A percentile compares a stretch with the other conserved stretches of the same genome.
These are phyloP conservation scores for Cichladusa arquata DNA, from an alignment of 2,113 vertebrate species.

Conservation along the genomic window DNA sequence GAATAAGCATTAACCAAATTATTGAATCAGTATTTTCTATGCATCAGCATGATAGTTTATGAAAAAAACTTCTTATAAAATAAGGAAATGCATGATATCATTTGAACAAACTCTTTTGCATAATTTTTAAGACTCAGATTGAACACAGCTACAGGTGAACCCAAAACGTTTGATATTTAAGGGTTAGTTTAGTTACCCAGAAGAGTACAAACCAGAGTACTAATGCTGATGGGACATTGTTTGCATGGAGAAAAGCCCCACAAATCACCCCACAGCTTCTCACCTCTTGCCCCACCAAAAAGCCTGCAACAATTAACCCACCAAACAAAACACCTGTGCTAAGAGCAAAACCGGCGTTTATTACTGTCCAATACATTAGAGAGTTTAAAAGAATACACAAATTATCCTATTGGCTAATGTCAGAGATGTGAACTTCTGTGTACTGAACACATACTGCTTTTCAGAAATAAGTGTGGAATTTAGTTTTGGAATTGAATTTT, in stretches of 20 bases:
- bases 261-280: background rate
- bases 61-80: background rate
- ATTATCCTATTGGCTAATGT: background rate
- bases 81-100: background rate
- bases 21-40: background rate
- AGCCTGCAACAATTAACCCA: background rate
- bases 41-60: background rate
- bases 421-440: background rate
- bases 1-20: background rate
- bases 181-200: background rate
- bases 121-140: background rate
- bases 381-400: background rate
- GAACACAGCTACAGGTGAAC: background rate
- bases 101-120: background rate
- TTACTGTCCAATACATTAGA: background rate
- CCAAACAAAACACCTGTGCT: background rate
- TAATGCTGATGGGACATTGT: fast-evolving
- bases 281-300: background rate
- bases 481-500: background rate
- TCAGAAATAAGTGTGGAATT: background rate
- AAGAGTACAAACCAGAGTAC: background rate
- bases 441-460: background rate
- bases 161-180: background rate
- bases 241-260: too few species aligned
- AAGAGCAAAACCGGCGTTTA: background rate